phyloP scores from a whole-genome alignment of 1,140 invertebrate genomes.

The Drosophila neocordata region DNA sequence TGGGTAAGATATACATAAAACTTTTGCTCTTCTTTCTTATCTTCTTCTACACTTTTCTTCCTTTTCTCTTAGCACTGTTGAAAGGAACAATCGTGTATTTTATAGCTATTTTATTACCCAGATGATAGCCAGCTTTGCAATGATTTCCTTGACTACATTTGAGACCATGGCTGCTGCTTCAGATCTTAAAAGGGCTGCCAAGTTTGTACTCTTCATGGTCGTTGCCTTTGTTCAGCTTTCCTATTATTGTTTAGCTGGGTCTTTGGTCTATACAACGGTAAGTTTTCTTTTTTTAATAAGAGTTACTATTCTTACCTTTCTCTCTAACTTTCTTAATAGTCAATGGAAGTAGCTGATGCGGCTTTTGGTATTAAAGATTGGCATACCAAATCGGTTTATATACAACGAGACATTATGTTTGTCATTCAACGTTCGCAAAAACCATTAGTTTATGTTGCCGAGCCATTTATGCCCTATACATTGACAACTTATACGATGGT shows the following conservation, averaged over 20 bases:
- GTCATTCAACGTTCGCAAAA: constrained; percentile 60
- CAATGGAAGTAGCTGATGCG: constrained; percentile 60
- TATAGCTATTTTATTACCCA: constrained; percentile 61
- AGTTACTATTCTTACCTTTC: neutral
- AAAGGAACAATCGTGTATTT: constrained; percentile 45
- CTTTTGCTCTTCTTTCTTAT: too few relatives aligned
- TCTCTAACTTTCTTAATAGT: constrained; percentile 28
- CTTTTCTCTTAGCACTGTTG: constrained; percentile 34
- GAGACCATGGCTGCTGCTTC: constrained; percentile 55
- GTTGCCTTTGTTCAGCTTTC: constrained; percentile 58
- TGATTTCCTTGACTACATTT: constrained; percentile 67
- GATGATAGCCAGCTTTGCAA: constrained; percentile 59
- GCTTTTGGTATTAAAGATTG: constrained; percentile 61
- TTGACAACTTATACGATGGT: constrained; percentile 67
- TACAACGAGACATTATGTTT: constrained; percentile 63
- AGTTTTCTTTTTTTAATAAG: neutral
- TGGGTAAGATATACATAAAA: constrained; percentile 30
- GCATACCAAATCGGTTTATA: constrained; percentile 45
- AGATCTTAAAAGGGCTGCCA: constrained; percentile 57
- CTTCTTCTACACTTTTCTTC: neutral
- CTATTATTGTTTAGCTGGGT: constrained; percentile 61
- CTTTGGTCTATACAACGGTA: constrained; percentile 54
- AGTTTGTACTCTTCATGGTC: constrained; percentile 61
- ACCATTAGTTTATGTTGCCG: constrained; percentile 58
- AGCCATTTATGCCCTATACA: constrained; percentile 59